Conservation (phyloP, 1,140 invertebrate genomes). For the Rhyzopertha dominica region DNA sequence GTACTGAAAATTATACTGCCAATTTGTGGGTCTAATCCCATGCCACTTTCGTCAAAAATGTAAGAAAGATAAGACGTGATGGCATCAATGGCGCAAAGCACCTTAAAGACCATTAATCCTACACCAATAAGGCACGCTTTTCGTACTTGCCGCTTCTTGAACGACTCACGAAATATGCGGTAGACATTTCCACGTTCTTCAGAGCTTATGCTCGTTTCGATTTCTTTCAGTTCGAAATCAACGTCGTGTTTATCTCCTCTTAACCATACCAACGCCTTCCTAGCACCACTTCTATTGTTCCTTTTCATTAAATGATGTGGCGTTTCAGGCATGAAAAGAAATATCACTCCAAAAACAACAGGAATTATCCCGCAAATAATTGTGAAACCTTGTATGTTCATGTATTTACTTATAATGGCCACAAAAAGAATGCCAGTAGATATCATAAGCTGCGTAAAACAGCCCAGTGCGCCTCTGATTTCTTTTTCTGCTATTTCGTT, state of each 20-base stretch:
- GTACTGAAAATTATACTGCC: conserved; percentile 72
- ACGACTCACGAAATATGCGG: conserved; percentile 65
- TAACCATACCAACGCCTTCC: conserved; percentile 58
- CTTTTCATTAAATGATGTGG: conserved; percentile 51
- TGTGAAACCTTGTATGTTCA: conserved; percentile 48
- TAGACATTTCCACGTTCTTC: conserved; percentile 68
- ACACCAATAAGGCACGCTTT: conserved; percentile 67
- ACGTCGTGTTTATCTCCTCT: conserved; percentile 61
- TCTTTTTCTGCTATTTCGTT: conserved; percentile 62
- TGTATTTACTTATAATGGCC: conserved; percentile 50
- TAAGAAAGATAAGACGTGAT: conserved; percentile 76
- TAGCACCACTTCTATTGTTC: conserved; percentile 58
- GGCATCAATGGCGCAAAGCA: conserved; percentile 73
- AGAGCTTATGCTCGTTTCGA: conserved; percentile 57
- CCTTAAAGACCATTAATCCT: conserved; percentile 75
- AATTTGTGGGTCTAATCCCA: conserved; percentile 54
- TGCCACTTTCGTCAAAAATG: conserved; percentile 68
- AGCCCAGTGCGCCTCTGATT: conserved; percentile 62
- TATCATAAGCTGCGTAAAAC: conserved; percentile 61
- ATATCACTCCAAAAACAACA: conserved; percentile 51
- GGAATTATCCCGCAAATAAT: conserved; percentile 55
- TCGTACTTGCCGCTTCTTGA: too few relatives aligned
- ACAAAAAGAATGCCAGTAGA: conserved; percentile 58
- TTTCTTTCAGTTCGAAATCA: conserved; percentile 50
- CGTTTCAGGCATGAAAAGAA: conserved; percentile 64